These are phyloP conservation scores for Pristionchus maxplancki DNA, from an alignment of 2,888 invertebrate genomes.

Conservation along the genomic window DNA sequence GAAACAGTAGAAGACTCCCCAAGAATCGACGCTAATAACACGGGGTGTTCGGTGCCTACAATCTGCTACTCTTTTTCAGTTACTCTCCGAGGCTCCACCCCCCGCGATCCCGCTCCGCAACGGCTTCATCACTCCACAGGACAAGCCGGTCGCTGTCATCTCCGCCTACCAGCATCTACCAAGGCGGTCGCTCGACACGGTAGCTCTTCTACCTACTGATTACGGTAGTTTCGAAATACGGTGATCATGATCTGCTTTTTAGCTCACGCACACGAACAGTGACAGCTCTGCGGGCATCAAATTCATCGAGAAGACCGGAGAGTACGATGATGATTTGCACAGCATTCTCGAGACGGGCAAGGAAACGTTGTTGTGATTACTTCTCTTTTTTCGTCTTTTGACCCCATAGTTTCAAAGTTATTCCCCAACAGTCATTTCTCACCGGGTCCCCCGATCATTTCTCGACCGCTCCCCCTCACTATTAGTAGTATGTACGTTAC, in stretches of 20 bases:
- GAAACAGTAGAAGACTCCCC: too few relatives aligned
- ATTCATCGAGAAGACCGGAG: neutral
- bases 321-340: neutral
- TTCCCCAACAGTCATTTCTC: neutral
- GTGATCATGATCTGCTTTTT: too few relatives aligned
- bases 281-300: neutral
- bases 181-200: neutral
- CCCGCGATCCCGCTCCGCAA: neutral
- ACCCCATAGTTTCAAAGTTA: neutral
- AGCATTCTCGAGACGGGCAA: neutral
- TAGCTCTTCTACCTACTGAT: too few relatives aligned
- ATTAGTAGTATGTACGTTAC: neutral
- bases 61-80: too few relatives aligned
- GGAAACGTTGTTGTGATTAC: constrained; percentile 20
- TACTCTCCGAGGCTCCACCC: neutral
- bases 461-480: neutral
- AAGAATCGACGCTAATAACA: too few relatives aligned
- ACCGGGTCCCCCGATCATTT: neutral
- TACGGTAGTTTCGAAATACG: too few relatives aligned
- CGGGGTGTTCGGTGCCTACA: too few relatives aligned
- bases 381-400: neutral
- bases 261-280: constrained; percentile 11
- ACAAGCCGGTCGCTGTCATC: neutral
- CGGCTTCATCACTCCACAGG: neutral
- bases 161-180: constrained; percentile 14